Evolutionary conservation across 2,888 invertebrate species (phyloP), one percentile per base, ranked within the genome.

Genomic region (Liposcelis brunnea): DNA sequence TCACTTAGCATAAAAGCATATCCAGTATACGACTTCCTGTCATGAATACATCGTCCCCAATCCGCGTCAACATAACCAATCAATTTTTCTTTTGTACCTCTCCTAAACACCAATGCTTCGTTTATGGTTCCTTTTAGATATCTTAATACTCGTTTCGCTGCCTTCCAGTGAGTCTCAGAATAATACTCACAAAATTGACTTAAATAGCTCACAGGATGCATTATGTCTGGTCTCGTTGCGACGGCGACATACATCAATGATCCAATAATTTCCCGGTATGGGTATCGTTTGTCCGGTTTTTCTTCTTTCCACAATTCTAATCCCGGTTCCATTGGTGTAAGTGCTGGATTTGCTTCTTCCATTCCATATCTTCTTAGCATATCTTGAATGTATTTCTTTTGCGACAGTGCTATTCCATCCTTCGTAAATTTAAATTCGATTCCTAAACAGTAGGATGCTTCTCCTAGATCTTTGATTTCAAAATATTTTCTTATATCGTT

Each of bases 91-190:
- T n/a, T n/a, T n/a, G n/a, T n/a, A n/a, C n/a, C n/a, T n/a, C n/a
- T n/a, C n/a, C n/a, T n/a, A n/a, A n/a, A n/a, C n/a, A n/a, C n/a
- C n/a, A n/a, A n/a, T n/a, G n/a, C n/a, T n/a, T n/a, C n/a, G n/a
- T 44, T 21, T 19, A 37, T 18, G 1, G 45, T 43, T n/a, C 45
- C 45, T 12, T 44, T 34, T 4, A 44, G 12, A 19, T 44, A 44
- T 2, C 16, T 42, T 11, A 44, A 42, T 8, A 44, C 45, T 40
- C 45, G 31, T 42, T 44, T 44, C 12, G 45, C 45, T 18, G 45
- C 45, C 2, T 16, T 14, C 45, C 45, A 44, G 7, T 44, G 5
- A 7, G 2, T 38, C 15, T 42, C 10, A 8, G 18, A 21, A 36
- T 42, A 31, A 16, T 18, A 14, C 2, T 7, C 8, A 6, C 38